Evolutionary conservation across 2,888 invertebrate genomes (phyloP).

Genomic region (Stenodema calcarata): DNA sequence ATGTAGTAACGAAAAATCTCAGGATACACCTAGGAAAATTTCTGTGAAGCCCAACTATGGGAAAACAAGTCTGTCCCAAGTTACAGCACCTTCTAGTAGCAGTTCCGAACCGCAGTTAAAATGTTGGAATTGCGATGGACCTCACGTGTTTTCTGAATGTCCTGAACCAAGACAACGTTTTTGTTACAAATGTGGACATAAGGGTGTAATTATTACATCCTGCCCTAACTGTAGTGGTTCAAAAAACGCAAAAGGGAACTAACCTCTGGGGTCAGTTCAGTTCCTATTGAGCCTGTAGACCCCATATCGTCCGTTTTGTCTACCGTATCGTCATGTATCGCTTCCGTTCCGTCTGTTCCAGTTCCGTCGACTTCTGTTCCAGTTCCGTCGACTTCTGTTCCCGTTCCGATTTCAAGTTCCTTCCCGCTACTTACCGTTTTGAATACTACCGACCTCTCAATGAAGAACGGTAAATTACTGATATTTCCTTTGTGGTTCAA

Average conservation of each 20-base stretch:
- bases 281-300: neutral
- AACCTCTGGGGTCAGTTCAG: neutral
- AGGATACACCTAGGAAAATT: neutral
- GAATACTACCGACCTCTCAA: neutral
- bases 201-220: neutral
- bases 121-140: conserved; percentile 25
- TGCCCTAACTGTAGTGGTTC: conserved; percentile 14
- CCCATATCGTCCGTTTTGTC: neutral
- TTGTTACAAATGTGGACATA: conserved; percentile 23
- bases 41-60: neutral
- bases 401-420: neutral
- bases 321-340: neutral
- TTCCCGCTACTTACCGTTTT: neutral
- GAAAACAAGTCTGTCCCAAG: neutral
- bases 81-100: neutral
- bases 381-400: neutral
- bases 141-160: conserved; percentile 18
- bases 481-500: neutral
- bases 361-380: neutral
- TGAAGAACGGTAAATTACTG: neutral
- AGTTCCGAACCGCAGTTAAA: neutral
- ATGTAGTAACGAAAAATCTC: neutral
- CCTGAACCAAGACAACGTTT: conserved; percentile 1
- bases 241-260: conserved; percentile 23
- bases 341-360: neutral